phyloP scores from a whole-genome alignment of 1,140 invertebrate species.

The Rhopalosiphum maidis region DNA sequence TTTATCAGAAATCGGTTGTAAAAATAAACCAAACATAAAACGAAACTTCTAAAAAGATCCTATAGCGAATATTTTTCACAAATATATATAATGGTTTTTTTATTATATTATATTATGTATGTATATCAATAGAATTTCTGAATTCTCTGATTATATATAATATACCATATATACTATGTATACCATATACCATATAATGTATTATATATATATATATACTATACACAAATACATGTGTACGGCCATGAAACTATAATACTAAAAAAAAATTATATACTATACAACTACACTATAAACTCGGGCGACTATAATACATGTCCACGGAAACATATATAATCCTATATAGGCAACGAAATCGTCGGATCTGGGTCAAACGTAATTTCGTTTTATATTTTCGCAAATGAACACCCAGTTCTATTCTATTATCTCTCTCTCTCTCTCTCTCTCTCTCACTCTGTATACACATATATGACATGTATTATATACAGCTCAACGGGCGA shows the following conservation, averaged over 20 bases:
- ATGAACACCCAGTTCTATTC: not conserved
- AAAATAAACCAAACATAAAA: slow-evolving; percentile 9
- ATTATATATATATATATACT: not conserved
- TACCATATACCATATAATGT: not conserved
- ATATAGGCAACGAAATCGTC: not conserved
- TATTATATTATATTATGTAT: slow-evolving; percentile 1
- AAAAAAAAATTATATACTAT: not conserved
- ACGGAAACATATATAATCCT: not conserved
- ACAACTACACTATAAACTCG: not conserved
- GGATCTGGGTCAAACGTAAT: not conserved
- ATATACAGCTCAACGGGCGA: not conserved
- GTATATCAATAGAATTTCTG: not conserved
- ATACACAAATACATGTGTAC: not conserved
- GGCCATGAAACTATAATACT: not conserved
- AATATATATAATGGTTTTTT: not conserved
- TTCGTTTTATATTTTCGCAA: not conserved
- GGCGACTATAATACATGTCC: slow-evolving; percentile 6
- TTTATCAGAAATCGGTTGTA: not conserved
- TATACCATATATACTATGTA: not conserved
- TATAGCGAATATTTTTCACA: not conserved
- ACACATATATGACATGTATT: not conserved
- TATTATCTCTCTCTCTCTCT: not conserved
- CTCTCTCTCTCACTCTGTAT: not conserved
- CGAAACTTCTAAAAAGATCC: not conserved
- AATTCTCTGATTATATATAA: not conserved